A percentile compares a stretch with the other conserved stretches of the same genome.
phyloP scores from a whole-genome alignment of 2,797 vertebrate species.

The Danio aesculapii region DNA sequence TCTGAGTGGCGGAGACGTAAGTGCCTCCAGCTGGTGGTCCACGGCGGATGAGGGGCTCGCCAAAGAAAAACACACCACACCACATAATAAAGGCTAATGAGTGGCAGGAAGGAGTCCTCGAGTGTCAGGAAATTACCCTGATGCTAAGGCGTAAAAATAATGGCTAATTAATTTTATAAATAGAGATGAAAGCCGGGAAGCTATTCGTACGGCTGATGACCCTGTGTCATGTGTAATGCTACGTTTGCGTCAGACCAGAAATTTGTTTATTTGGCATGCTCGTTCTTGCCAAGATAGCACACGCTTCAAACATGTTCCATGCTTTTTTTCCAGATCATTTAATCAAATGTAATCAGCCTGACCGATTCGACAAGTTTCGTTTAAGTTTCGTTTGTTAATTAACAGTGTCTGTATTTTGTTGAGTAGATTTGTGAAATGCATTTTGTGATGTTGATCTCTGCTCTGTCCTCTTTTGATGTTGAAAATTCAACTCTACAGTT shows the following conservation, averaged over 20 bases:
- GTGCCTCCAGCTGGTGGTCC: constrained; percentile 86
- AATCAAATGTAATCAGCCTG: constrained; percentile 13
- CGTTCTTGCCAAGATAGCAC: constrained; percentile 5
- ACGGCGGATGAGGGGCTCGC: constrained; percentile 79
- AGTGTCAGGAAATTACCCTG: constrained; percentile 84
- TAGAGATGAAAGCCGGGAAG: constrained; percentile 40
- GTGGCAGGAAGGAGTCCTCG: constrained; percentile 83
- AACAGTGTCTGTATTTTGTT: too few species aligned
- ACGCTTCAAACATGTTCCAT: background rate
- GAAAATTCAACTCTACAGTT: too few species aligned
- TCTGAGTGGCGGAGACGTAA: constrained; percentile 79
- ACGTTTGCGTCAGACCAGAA: constrained; percentile 13
- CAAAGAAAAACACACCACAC: constrained; percentile 80
- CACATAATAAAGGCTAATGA: constrained; percentile 86
- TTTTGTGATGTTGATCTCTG: too few species aligned
- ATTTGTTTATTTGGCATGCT: constrained; percentile 20
- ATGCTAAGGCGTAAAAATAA: constrained; percentile 78
- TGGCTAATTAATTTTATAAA: constrained; percentile 78
- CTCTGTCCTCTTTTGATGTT: too few species aligned
- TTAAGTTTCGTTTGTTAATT: too few species aligned
- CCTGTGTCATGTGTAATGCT: constrained; percentile 58
- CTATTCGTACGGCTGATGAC: constrained; percentile 62
- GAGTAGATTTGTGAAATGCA: too few species aligned
- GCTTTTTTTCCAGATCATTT: background rate
- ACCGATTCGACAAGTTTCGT: background rate